These are phyloP conservation scores for Mastomys natalensis DNA, from an alignment of 2,113 vertebrate species.

Conservation along the genomic window DNA sequence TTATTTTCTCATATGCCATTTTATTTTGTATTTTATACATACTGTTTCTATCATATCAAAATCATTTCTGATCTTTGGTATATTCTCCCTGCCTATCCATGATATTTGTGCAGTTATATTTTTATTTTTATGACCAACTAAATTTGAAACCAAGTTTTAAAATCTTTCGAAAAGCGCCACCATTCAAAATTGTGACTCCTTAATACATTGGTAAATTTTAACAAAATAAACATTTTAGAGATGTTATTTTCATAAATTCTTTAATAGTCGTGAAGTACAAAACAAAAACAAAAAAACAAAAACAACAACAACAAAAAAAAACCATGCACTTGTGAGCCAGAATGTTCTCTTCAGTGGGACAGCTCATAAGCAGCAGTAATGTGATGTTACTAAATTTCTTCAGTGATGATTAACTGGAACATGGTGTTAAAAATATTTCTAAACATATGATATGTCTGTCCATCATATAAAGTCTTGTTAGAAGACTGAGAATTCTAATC, in stretches of 20 bases:
- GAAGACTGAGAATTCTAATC: background rate
- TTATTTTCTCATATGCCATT: background rate
- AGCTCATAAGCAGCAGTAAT: constrained; percentile 45
- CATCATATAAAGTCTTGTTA: background rate
- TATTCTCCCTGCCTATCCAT: background rate
- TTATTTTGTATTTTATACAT: background rate
- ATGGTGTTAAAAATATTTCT: background rate
- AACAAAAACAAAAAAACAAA: no score
- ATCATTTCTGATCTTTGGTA: background rate
- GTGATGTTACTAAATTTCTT: constrained; percentile 11
- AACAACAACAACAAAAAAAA: background rate
- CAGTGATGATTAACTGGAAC: constrained; percentile 25
- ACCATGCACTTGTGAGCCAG: background rate
- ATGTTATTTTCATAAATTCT: background rate
- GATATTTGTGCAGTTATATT: background rate
- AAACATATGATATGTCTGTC: constrained; percentile 2
- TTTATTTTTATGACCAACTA: background rate
- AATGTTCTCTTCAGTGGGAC: background rate
- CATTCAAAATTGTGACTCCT: background rate
- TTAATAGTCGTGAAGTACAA: background rate
- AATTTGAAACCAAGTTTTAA: background rate
- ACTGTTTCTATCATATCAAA: background rate
- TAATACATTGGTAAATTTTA: background rate
- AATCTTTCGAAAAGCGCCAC: background rate
- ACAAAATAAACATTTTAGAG: background rate